These are phyloP conservation scores for Blennius ocellaris DNA, from an alignment of 2,113 vertebrate species.

Conservation along the genomic window DNA sequence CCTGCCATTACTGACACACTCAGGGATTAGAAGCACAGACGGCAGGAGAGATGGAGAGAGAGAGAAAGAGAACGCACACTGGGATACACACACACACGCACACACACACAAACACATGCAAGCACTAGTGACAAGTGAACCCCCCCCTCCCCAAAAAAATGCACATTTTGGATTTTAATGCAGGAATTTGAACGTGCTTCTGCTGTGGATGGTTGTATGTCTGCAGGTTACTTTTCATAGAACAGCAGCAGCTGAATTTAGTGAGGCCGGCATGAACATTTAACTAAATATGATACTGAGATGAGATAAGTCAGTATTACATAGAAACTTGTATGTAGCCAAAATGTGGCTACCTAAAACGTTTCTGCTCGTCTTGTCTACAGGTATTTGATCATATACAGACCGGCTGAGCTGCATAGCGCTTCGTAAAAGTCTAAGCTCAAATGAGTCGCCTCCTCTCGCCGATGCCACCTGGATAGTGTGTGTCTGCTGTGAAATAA, in stretches of 20 bases:
- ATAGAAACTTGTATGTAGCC: no score
- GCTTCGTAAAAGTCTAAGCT: neutral
- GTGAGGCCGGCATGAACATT: no score
- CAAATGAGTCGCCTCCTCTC: constrained; percentile 16
- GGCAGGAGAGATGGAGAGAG: constrained; percentile 65
- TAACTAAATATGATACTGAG: no score
- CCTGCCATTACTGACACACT: constrained; percentile 86
- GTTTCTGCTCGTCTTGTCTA: no score
- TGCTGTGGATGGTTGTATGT: neutral
- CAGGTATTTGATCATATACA: no score
- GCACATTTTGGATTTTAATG: neutral
- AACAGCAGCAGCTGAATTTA: neutral
- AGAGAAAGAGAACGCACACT: constrained; percentile 63
- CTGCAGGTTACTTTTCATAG: neutral
- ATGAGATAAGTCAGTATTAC: no score
- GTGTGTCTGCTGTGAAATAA: constrained; percentile 67
- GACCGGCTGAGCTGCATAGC: no score
- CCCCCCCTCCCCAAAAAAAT: neutral
- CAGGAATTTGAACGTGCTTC: neutral
- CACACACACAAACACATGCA: constrained; percentile 49
- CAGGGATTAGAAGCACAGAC: constrained; percentile 82
- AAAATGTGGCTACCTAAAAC: no score
- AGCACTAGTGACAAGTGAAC: constrained; percentile 16
- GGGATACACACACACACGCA: constrained; percentile 50
- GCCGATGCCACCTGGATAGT: constrained; percentile 66